A percentile compares a stretch with the other conserved stretches of the same genome.
Conservation (phyloP, 1,140 invertebrate species). For the Drosophila ananassae region DNA sequence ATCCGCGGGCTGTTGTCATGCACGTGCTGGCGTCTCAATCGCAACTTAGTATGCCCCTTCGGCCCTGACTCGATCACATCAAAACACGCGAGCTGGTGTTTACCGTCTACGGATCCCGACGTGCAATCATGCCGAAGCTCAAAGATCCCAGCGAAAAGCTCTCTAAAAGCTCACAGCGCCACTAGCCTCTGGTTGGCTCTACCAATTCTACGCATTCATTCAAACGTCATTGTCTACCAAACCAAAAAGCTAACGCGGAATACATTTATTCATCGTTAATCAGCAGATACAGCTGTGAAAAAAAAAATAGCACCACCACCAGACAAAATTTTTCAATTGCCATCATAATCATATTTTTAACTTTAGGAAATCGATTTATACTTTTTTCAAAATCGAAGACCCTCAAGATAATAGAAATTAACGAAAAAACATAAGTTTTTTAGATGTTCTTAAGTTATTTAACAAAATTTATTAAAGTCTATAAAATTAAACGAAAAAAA, state of each 20-base stretch:
- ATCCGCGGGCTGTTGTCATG: conserved; percentile 17
- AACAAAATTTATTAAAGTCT: no score
- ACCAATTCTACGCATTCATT: not conserved
- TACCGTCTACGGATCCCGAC: conserved; percentile 1
- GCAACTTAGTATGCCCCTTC: conserved; percentile 3
- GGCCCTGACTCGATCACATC: conserved; percentile 26
- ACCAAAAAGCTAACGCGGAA: not conserved
- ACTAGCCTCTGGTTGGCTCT: not conserved
- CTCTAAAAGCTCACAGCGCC: conserved; percentile 10
- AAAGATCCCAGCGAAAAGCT: conserved; percentile 15
- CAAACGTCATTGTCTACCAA: no score
- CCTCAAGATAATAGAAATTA: no score
- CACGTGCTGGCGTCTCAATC: conserved; percentile 48
- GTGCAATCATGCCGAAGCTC: conserved; percentile 8
- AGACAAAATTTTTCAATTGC: no score
- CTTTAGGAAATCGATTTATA: no score
- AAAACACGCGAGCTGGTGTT: conserved; percentile 44
- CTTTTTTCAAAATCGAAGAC: no score
- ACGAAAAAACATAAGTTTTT: no score
- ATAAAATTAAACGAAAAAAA: no score
- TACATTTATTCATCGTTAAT: not conserved
- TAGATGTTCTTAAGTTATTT: no score
- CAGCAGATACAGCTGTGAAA: no score
- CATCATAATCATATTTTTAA: no score
- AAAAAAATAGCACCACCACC: no score